Evolutionary conservation across 2,113 vertebrate genomes (phyloP), one percentile per base, ranked within the genome.

Genomic region (Cygnus buccinator): DNA sequence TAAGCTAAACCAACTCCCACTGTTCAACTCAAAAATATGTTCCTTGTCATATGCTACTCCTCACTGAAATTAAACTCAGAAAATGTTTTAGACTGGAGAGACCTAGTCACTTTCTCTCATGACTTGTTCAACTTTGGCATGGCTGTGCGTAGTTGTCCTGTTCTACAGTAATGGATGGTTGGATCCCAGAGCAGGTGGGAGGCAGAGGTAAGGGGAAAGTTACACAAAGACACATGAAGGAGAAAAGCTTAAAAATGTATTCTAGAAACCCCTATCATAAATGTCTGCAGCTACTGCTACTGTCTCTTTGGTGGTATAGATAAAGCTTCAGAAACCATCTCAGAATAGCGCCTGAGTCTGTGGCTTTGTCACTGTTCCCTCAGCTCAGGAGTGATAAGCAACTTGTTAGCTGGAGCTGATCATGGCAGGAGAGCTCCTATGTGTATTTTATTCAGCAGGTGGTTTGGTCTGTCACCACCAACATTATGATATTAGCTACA

Each of bases 11-110:
- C 73, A 96, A 73, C 90, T 95, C 93, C 87, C 71, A 82, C 94
- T 83, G 84, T 93, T 94, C 89, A 82, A 8, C 61, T 90, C 20
- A 89, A 61, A 96, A 96, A 93, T 96, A 92, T 92, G 94, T 90
- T 95, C 31, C 84, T 84, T 95, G 94, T 96, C 95, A 89, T 81
- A 41, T 92, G 80, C 70, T 79, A 18, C 41, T 93, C 43, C 70
- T 82, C 22, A 57, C 80, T 68, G 80, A 92, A 92, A 87, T 95
- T 88, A 92, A 95, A 78, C 33, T 86, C 5, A 1, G 31, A 55
- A 84, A 78, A 5, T 62, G 46, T 78, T 94, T 84, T 90, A 72
- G 66, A 84, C 35, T 84, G 50, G 23, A 79, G 92, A 82, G 74
- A 61, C 48, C 28, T 58, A 88, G 52, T 81, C 20, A 16, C 46